Conservation (phyloP, 2,888 invertebrate species). For the Chrysina gloriosa region DNA sequence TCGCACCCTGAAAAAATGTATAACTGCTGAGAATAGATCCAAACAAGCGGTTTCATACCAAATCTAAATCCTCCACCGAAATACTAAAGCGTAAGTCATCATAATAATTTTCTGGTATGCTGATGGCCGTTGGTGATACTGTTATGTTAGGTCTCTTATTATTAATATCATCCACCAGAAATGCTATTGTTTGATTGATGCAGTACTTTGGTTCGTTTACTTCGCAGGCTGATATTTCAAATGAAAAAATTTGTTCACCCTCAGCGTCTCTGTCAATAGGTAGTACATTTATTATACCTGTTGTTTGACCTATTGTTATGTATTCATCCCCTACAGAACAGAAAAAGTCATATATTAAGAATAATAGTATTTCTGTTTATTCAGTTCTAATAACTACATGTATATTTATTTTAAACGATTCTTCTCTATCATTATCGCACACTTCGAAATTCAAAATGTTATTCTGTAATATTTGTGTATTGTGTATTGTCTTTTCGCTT, state of each 20-base stretch:
- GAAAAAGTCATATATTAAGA: no score
- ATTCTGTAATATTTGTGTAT: no score
- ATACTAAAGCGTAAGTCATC: slow-evolving; percentile 62
- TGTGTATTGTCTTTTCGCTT: no score
- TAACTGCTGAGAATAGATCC: not conserved
- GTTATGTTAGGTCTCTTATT: slow-evolving; percentile 73
- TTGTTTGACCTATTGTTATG: not conserved
- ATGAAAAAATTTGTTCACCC: slow-evolving; percentile 53
- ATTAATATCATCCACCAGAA: slow-evolving; percentile 71
- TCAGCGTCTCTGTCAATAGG: slow-evolving; percentile 61
- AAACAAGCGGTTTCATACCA: slow-evolving; percentile 52
- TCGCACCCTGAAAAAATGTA: slow-evolving; percentile 66
- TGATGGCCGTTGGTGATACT: slow-evolving; percentile 56
- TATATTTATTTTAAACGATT: no score
- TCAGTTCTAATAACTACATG: no score
- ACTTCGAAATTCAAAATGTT: no score
- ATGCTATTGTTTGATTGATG: slow-evolving; percentile 52
- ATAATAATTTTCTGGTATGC: slow-evolving; percentile 68
- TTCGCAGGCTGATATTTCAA: slow-evolving; percentile 60
- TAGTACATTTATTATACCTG: slow-evolving; percentile 53
- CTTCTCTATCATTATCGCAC: no score
- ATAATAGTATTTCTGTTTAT: no score
- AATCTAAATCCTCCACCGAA: slow-evolving; percentile 62
- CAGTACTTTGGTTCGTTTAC: slow-evolving; percentile 49
- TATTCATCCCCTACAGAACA: slow-evolving; percentile 27